A percentile compares a stretch with the other conserved stretches of the same genome.
phyloP scores from a whole-genome alignment of 2,888 invertebrate genomes.

The Hoplodrina blanda region DNA sequence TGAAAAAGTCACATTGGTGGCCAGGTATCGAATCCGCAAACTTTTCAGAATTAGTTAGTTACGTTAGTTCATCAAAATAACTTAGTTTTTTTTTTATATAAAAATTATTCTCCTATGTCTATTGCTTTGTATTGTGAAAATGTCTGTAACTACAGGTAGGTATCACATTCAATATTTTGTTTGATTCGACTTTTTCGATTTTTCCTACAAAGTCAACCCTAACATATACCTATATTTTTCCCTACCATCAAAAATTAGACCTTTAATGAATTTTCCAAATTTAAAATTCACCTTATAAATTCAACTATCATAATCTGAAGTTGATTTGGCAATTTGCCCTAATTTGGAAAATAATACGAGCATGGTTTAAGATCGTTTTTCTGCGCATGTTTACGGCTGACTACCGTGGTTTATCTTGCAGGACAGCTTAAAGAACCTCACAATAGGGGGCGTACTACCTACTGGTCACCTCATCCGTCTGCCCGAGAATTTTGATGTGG shows the following conservation, averaged over 20 bases:
- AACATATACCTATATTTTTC: not conserved
- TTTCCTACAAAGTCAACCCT: not conserved
- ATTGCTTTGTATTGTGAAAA: not conserved
- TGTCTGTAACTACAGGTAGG: not conserved
- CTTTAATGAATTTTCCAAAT: not conserved
- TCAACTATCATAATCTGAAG: constrained; percentile 37
- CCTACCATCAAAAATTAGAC: not conserved
- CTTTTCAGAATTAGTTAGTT: no score
- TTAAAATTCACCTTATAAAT: constrained; percentile 27
- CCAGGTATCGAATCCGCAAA: no score
- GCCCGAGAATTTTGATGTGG: constrained; percentile 41
- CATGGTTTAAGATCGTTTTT: constrained; percentile 52
- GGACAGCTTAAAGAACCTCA: constrained; percentile 69
- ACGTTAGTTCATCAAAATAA: no score
- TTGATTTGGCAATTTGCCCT: constrained; percentile 63
- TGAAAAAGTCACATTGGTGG: no score
- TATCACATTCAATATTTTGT: not conserved
- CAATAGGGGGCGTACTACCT: constrained; percentile 69
- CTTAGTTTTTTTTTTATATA: no score
- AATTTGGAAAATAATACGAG: constrained; percentile 57
- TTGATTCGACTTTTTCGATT: no score
- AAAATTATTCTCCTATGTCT: no score
- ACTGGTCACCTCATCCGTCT: constrained; percentile 50
- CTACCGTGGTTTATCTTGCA: constrained; percentile 59
- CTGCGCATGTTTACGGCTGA: constrained; percentile 53